A percentile compares a stretch with the other conserved stretches of the same genome.
Conservation (phyloP, 2,113 vertebrate genomes). For the Scomber colias region DNA sequence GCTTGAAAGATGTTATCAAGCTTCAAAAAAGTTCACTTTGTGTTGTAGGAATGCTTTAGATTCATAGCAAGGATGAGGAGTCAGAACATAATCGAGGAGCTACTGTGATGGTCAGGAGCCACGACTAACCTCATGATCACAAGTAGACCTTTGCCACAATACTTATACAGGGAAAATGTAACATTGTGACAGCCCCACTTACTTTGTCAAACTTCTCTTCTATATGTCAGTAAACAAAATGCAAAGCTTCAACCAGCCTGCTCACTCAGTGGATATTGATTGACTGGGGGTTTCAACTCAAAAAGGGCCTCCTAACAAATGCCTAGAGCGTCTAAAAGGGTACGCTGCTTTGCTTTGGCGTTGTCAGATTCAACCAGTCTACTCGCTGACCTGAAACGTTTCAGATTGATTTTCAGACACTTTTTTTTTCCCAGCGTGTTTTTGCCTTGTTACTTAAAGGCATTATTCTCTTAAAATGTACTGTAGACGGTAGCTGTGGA, state of each 20-base stretch:
- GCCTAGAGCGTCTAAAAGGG: conserved; percentile 12
- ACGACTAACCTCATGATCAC: neutral
- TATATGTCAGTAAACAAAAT: conserved; percentile 4
- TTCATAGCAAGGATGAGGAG: neutral
- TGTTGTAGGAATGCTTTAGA: neutral
- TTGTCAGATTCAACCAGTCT: neutral
- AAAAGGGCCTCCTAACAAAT: conserved; percentile 12
- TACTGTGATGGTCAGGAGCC: neutral
- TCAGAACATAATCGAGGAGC: neutral
- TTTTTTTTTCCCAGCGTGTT: conserved; percentile 3
- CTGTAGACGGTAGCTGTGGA: neutral
- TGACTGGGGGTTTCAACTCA: conserved; percentile 30
- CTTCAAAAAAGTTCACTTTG: too few relatives aligned
- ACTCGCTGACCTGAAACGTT: conserved; percentile 17
- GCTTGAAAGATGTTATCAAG: neutral
- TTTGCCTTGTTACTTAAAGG: conserved; percentile 5
- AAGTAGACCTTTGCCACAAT: neutral
- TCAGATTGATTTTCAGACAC: conserved; percentile 29
- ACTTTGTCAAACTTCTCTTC: neutral
- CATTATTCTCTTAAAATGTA: conserved; percentile 10
- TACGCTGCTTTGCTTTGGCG: neutral
- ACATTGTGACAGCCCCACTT: neutral
- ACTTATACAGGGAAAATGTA: neutral
- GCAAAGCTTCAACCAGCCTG: conserved; percentile 4
- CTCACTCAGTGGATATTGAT: conserved; percentile 33